Base-by-base conservation (phyloP, 2,888 invertebrate species). In the Ernsta delagoae region DNA sequence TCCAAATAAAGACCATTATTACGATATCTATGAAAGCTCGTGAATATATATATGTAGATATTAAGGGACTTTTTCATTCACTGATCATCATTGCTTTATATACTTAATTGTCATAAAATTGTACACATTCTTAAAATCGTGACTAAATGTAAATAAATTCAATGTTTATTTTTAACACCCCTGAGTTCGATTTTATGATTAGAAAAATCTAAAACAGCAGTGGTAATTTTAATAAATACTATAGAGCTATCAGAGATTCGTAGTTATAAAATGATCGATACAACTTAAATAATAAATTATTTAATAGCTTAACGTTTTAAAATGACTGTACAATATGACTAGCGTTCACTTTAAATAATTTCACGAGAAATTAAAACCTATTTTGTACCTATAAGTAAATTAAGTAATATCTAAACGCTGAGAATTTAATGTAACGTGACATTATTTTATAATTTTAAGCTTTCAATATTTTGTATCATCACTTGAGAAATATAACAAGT, bases 311-410 rank as follows among this genome's bases (percentile, higher is more conserved):
- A 73, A 78, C 72, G 75, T 84, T 36, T 83, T 86, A 79, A 82
- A 87, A 85, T 84, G 78, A 83, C 89, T 92, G 92, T 92, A 92
- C 92, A 92, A 82, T 86, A 88, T 83, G 86, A 87, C 89, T 92
- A 92, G 89, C 86, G 84, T 89, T 90, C 85, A 89, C 86, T 80
- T 83, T 86, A 86, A 87, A 84, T 81, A 78, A 84, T 79, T 75
- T 75, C 79, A 81, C 81, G 74, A 75, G 82, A 83, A 85, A 86
- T 81, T 83, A 86, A 84, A 86, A 75, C 81, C 86, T 90, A 89
- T 76, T 88, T 87, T 87, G 83, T 89, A 88, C 83, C 85, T 88
- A 89, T 39, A 50, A 59, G 36, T 45, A 57, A 61, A 59, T 60
- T 50, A 41, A 60, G 41, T 60, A 56, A 68, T 36, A 12, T 54